These are phyloP conservation scores for Aphaenogaster rudis DNA, from an alignment of 1,140 invertebrate genomes.

Conservation along the genomic window DNA sequence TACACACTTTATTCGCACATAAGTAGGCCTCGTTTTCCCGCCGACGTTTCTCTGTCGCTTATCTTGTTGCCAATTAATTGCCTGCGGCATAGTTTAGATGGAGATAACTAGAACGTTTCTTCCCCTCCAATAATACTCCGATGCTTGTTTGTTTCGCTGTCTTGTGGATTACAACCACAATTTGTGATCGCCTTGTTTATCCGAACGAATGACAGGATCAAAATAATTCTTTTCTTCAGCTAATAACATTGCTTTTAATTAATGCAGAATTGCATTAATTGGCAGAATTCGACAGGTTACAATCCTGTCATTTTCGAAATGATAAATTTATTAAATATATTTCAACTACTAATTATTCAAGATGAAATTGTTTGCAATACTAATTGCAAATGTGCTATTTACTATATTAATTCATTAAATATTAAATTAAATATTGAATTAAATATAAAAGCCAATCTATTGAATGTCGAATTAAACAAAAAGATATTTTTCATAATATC, in stretches of 20 bases:
- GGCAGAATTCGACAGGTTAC: neutral
- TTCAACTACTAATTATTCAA: neutral
- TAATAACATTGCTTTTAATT: neutral
- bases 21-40: slow-evolving; percentile 68
- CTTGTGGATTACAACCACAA: slow-evolving; percentile 2
- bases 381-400: neutral
- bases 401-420: neutral
- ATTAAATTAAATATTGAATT: neutral
- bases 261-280: neutral
- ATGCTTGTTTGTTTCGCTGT: slow-evolving; percentile 39
- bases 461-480: neutral
- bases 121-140: slow-evolving; percentile 39
- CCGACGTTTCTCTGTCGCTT: slow-evolving; percentile 76
- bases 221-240: neutral
- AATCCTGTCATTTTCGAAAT: neutral
- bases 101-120: slow-evolving; percentile 68
- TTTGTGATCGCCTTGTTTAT: slow-evolving; percentile 16
- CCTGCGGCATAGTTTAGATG: slow-evolving; percentile 82
- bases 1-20: slow-evolving; percentile 48
- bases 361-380: neutral
- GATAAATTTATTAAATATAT: neutral
- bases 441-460: neutral
- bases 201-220: neutral
- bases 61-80: slow-evolving; percentile 86
- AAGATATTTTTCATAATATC: neutral